These are phyloP conservation scores for Cryptocephalus primarius DNA, from an alignment of 2,888 invertebrate species.

Conservation along the genomic window DNA sequence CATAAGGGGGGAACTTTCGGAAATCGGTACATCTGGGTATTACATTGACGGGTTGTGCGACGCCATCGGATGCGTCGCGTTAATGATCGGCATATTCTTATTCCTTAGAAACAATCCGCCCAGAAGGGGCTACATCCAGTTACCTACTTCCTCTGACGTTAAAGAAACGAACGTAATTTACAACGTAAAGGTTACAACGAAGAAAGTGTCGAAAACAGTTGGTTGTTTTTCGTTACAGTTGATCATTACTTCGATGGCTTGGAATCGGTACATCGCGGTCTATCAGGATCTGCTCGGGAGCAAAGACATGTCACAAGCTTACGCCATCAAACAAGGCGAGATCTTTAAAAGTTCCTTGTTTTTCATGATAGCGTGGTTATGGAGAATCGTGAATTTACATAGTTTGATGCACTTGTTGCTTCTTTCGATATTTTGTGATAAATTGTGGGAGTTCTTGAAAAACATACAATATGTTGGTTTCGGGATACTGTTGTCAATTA, in stretches of 20 bases:
- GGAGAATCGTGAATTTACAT: constrained; percentile 73
- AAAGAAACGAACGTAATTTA: constrained; percentile 48
- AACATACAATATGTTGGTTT: constrained; percentile 62
- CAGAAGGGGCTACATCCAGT: constrained; percentile 59
- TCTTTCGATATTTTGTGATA: constrained; percentile 70
- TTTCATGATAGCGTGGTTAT: constrained; percentile 60
- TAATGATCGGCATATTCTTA: constrained; percentile 57
- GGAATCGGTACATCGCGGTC: constrained; percentile 75
- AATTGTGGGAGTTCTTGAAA: constrained; percentile 65
- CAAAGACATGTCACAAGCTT: constrained; percentile 42
- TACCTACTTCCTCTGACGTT: constrained; percentile 44
- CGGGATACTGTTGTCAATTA: constrained; percentile 52
- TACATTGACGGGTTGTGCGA: constrained; percentile 78
- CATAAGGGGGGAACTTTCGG: constrained; percentile 65
- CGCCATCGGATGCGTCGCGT: constrained; percentile 60
- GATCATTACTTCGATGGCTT: constrained; percentile 62
- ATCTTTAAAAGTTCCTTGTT: constrained; percentile 63
- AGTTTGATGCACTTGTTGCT: constrained; percentile 64
- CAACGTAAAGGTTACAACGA: constrained; percentile 57
- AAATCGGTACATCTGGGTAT: constrained; percentile 71
- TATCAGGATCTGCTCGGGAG: constrained; percentile 69
- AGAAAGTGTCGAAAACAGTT: constrained; percentile 53
- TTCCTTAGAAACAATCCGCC: constrained; percentile 65
- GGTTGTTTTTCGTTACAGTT: constrained; percentile 60
- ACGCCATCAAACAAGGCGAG: constrained; percentile 44